phyloP scores from a whole-genome alignment of 2,888 invertebrate species.

The Steinernema scapterisci region DNA sequence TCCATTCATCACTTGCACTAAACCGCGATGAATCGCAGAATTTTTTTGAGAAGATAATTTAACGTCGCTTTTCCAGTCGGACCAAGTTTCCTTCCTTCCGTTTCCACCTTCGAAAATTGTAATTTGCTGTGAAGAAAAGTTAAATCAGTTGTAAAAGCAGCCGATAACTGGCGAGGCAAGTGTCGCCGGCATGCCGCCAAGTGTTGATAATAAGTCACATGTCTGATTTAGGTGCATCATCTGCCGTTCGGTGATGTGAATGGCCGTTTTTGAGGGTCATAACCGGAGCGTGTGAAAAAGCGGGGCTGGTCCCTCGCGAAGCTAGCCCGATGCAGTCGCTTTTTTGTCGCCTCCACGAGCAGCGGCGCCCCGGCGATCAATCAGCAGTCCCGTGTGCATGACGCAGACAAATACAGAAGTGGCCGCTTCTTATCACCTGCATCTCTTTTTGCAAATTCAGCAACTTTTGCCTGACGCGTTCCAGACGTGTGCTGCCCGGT shows the following conservation, averaged over 20 bases:
- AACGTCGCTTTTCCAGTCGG: neutral
- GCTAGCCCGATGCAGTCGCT: neutral
- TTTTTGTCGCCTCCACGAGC: neutral
- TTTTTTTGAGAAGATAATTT: neutral
- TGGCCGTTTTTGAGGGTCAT: neutral
- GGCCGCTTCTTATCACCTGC: neutral
- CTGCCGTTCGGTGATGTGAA: neutral
- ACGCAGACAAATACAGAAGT: slow-evolving; percentile 14
- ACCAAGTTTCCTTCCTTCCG: neutral
- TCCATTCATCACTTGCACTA: neutral
- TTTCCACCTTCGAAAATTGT: neutral
- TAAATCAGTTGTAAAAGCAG: neutral
- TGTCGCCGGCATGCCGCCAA: neutral
- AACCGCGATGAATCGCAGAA: neutral
- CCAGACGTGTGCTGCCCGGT: neutral
- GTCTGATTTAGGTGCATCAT: slow-evolving; percentile 22
- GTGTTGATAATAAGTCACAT: slow-evolving; percentile 11
- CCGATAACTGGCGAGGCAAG: neutral
- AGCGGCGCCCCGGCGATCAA: neutral
- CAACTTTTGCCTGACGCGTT: slow-evolving; percentile 13
- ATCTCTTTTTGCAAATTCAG: slow-evolving; percentile 16
- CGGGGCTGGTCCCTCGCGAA: neutral
- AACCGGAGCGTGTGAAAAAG: slow-evolving; percentile 3
- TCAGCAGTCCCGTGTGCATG: slow-evolving; percentile 18
- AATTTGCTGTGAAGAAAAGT: neutral